Conservation (phyloP, 2,113 vertebrate species). For the Perca schrenkii region DNA sequence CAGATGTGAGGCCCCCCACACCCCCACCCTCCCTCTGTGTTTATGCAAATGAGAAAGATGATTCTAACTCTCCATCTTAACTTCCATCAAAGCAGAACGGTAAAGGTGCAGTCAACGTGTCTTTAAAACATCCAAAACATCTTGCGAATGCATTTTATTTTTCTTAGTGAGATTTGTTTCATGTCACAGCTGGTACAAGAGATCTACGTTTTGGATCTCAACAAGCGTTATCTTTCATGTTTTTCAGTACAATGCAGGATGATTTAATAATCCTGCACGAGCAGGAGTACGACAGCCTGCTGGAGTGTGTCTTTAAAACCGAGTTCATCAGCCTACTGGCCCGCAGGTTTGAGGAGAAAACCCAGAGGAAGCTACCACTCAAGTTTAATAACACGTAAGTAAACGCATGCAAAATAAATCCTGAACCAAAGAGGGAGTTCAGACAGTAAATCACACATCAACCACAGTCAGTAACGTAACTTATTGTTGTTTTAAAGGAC, state of each 20-base stretch:
- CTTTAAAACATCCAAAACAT: not conserved
- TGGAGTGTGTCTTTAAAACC: constrained; percentile 96
- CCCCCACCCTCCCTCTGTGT: not conserved
- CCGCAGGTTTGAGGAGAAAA: constrained; percentile 94
- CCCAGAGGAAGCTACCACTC: constrained; percentile 94
- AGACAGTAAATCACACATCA: not conserved
- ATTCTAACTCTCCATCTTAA: constrained; percentile 44
- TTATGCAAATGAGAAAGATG: constrained; percentile 67
- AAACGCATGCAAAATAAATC: not conserved
- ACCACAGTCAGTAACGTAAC: not conserved
- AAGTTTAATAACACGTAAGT: constrained; percentile 97
- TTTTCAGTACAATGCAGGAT: constrained; percentile 91
- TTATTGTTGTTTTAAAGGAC: not conserved
- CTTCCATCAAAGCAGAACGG: constrained; percentile 10
- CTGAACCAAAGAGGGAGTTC: not conserved
- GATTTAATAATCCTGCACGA: constrained; percentile 95
- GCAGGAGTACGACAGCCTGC: constrained; percentile 96
- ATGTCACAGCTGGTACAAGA: not conserved
- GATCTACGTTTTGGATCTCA: not conserved
- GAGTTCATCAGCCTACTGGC: constrained; percentile 96
- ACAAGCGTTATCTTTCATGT: not conserved
- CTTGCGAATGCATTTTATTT: not conserved
- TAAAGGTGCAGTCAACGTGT: not conserved
- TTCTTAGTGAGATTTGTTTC: not conserved
- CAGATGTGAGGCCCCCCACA: constrained; percentile 40